Percentiles rank a stretch among this genome's conserved stretches.
phyloP scores from a whole-genome alignment of 2,888 invertebrate genomes.

The Erynnis tages region DNA sequence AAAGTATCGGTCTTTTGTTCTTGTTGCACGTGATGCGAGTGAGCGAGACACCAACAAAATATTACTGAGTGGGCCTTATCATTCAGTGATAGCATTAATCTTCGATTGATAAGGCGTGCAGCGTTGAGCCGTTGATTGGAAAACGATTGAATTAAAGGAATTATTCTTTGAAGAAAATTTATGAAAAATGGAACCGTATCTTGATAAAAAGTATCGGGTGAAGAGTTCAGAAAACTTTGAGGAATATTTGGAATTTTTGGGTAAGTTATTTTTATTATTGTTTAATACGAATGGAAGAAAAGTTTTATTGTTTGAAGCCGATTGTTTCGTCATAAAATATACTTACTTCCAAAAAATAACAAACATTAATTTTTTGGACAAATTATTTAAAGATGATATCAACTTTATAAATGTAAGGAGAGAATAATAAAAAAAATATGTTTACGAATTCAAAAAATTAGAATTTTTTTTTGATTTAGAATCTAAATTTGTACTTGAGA shows the following conservation, averaged over 20 bases:
- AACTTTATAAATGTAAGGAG: no score
- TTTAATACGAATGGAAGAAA: no score
- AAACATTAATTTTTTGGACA: no score
- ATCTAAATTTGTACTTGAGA: no score
- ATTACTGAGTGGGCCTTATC: neutral
- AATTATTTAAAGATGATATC: no score
- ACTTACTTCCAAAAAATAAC: no score
- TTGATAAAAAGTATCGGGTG: constrained; percentile 11
- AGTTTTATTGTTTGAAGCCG: no score
- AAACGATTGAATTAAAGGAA: neutral
- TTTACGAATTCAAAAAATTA: no score
- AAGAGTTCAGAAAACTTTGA: constrained; percentile 22
- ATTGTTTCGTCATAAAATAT: no score
- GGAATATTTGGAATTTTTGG: constrained; percentile 21
- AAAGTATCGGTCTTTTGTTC: neutral
- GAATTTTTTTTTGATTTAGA: no score
- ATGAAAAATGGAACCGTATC: constrained; percentile 13
- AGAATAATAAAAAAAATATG: no score
- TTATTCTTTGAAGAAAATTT: no score
- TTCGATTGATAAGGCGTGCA: neutral
- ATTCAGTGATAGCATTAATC: constrained; percentile 1
- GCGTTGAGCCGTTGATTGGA: neutral
- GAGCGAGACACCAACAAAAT: constrained; percentile 16
- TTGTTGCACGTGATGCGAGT: neutral
- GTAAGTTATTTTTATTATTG: constrained; percentile 3